Base-by-base conservation (phyloP, 2,113 vertebrate species). In the Globicephala melas region DNA sequence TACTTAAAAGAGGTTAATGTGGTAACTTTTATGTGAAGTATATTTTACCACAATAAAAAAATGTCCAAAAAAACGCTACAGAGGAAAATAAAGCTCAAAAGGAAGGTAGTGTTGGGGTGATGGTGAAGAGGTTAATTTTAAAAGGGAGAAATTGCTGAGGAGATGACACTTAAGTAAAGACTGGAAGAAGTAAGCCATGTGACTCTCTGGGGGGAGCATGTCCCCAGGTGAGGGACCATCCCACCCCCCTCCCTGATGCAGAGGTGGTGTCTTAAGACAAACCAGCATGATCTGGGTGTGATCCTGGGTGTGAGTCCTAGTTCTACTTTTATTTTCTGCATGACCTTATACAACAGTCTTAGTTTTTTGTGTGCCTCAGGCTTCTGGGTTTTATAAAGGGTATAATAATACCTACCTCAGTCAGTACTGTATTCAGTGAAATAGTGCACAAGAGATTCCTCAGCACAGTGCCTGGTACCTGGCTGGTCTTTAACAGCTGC, bases 241-340 rank as follows among this genome's bases (percentile, higher is more conserved):
- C 77, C 76, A 6, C 0, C 10, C 20, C 0, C 0, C 21, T 50
- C 10, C 33, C 2, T 33, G 3, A 0, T 18, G 33, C 33, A 58
- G 18, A 21, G 1, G 1, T 5, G 7, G 28, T 20, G 0, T 31
- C n/a, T 5, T 17, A 28, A 77, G 31, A 47, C 20, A 28, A 15
- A 74, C 3, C 18, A 25, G 53, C 0, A 1, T 2, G 26, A 3
- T 23, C 36, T 6, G 47, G 50, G 25, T 38, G 5, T 13, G 9
- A 5, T 65, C n/a, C 23, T 44, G 26, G 36, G 14, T 11, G 0
- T 68, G 41, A 20, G 9, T 53, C 47, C 23, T 6, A 14, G 18
- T 63, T 20, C 58, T 60, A 28, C 28, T 44, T 50, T 80, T 62
- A 62, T 14, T 95, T 83, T 76, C 63, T 80, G 25, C 11, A 2